Base-by-base conservation (phyloP, 2,797 vertebrate species). In the Emydoidea blandingii region DNA sequence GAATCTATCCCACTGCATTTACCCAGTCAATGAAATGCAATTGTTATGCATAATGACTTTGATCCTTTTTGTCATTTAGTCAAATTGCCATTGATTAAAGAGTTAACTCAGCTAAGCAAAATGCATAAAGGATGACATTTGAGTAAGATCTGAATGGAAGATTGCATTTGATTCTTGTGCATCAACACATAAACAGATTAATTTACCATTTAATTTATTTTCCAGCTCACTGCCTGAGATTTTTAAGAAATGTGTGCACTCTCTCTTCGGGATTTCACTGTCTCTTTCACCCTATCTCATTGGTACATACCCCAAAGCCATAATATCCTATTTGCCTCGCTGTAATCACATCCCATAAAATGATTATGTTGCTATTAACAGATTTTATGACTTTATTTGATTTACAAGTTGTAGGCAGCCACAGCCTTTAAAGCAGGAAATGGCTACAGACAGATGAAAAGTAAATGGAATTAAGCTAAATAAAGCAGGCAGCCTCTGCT, bases 1-100 rank as follows among this genome's bases (percentile, higher is more conserved):
- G 91, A 94, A 85, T 54, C 82, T 89, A 15, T 59, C 62, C 59
- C 21, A 50, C 80, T 1, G 0, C 0, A 10, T 89, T 91, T 96
- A 85, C 78, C 91, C 85, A 85, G 62, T 44, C 87, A 92, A 57
- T 2, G 6, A 94, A 94, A 96, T 96, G 59, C 94, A 96, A 93
- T 94, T 94, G 95, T 94, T 91, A 92, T 94, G 91, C 92, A 94
- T 96, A 96, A 95, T 79, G 83, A 89, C 49, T 94, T 95, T 96
- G 95, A 97, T 97, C 94, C 88, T 68, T 79, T 87, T 74, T 94
- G 94, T 91, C 53, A 0, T 81, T 94, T 91, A 92, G 62, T 78
- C 92, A 92, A 87, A 96, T 96, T 81, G 78, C 83, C 95, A 92
- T 86, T 93, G 91, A 95, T 95, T 96, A 86, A 82, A 95, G 81